Evolutionary conservation across 2,888 invertebrate species (phyloP), one percentile per base, ranked within the genome.

Genomic region (Brachyptera putata): DNA sequence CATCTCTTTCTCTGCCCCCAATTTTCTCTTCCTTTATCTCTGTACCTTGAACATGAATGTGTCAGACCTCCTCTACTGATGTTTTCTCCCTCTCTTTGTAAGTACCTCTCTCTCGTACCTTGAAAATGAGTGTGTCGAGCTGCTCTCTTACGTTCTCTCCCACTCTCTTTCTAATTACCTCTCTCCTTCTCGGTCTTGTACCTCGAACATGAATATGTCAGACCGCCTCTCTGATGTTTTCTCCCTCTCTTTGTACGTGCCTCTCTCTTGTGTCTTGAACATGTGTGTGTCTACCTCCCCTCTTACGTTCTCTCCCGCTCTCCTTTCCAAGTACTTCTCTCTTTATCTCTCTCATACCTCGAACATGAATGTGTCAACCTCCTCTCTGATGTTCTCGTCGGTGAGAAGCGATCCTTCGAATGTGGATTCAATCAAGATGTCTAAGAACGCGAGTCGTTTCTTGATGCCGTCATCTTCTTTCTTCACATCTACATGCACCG

Each of bases 361-460:
- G 34, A 50, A 50, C 50, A 50, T 50, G 57, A 71, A 71, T 4
- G 68, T 69, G 37, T 69, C 68, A 13, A 66, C 66, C 56, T 69
- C 68, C 56, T 69, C 67, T 7, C 66, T 61, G 41, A 69, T 67
- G 22, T 68, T 66, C 18, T 57, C 48, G 50, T 56, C 26, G 5
- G 58, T 49, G 24, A 58, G 36, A 2, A 16, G 26, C 1, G 48
- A 36, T 0, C 49, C 58, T 5, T 58, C 37, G 26, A 37, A 11
- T 13, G 36, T 48, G 36, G 58, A 48, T 22, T 49, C 37, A 16
- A 58, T 22, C 5, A 58, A 49, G 34, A 49, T 26, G 49, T 58
- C 58, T 3, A 58, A 36, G 49, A 58, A 58, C 4, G 58, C 58
- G 34, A 58, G 37, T 1, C 58, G 49, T 24, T 36, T 48, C 58